Conservation (phyloP, 2,888 invertebrate genomes). For the Eilema griseolum region DNA sequence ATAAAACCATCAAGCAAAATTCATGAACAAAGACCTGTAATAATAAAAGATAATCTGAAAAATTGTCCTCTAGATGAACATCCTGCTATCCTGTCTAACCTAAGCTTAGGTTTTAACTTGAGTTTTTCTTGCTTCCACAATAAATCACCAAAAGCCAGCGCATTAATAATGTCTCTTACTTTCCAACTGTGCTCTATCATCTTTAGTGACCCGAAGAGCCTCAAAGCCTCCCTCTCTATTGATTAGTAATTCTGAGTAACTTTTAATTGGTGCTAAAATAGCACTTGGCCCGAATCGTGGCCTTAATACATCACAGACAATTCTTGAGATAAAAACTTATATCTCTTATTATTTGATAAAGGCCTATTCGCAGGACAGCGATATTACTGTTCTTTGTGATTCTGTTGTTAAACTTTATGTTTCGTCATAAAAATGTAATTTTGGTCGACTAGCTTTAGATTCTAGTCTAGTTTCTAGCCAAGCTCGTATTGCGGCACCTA, state of each 20-base stretch:
- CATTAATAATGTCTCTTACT: conserved; percentile 43
- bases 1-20: not conserved
- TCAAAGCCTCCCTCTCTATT: conserved; percentile 30
- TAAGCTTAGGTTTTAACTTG: conserved; percentile 34
- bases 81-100: conserved; percentile 13
- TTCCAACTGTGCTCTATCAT: conserved; percentile 46
- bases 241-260: conserved; percentile 46
- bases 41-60: conserved; percentile 19
- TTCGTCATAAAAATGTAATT: conserved; percentile 46
- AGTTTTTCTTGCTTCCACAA: conserved; percentile 30
- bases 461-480: not conserved
- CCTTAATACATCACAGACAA: conserved; percentile 35
- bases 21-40: not conserved
- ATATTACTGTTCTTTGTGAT: conserved; percentile 27
- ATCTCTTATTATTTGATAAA: conserved; percentile 49
- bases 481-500: not conserved
- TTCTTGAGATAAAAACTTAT: conserved; percentile 45
- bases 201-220: conserved; percentile 15
- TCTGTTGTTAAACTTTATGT: conserved; percentile 45
- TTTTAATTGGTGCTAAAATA: conserved; percentile 48
- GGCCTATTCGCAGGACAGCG: conserved; percentile 19
- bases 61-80: conserved; percentile 23
- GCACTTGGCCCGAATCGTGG: conserved; percentile 31
- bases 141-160: conserved; percentile 31
- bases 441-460: conserved; percentile 41